Evolutionary conservation across 2,113 vertebrate genomes (phyloP).

Genomic region (human): GRCh38 chr18:52559501-52560000

Average conservation of each 20-base stretch:
- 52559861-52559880: neutral
- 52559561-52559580: conserved; percentile 42
- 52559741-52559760: conserved; percentile 25
- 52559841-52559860: conserved; percentile 14
- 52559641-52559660: neutral
- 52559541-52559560: conserved; percentile 42
- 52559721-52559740: conserved; percentile 47
- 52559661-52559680: neutral
- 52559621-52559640: neutral
- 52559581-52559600: neutral
- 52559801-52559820: neutral
- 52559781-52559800: conserved; percentile 38
- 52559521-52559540: neutral
- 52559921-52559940: neutral
- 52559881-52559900: conserved; percentile 2
- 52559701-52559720: neutral
- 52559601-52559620: neutral
- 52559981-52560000: neutral
- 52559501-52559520: neutral
- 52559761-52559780: conserved; percentile 37
- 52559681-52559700: conserved; percentile 50
- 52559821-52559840: neutral
- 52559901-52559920: conserved; percentile 4
- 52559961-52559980: neutral
- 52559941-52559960: neutral